Conservation (phyloP, 53 echinoderm and acorn worm species). For the Patiria pectinifera region DNA sequence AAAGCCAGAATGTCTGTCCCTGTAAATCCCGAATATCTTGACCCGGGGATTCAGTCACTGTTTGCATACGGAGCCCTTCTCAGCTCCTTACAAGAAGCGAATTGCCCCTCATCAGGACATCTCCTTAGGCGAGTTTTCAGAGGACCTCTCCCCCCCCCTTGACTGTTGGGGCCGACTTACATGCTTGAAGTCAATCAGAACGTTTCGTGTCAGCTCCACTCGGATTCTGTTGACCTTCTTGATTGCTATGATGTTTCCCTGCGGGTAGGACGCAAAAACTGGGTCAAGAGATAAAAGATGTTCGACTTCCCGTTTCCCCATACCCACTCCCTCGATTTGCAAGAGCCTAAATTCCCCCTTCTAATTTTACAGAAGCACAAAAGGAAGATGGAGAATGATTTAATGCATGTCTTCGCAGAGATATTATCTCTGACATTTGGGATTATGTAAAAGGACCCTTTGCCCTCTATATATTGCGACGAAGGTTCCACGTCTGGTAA, state of each 20-base stretch:
- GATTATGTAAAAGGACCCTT: background rate
- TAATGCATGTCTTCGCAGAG: background rate
- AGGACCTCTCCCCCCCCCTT: too few relatives aligned
- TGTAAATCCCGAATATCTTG: too few relatives aligned
- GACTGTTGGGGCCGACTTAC: slow-evolving; percentile 63
- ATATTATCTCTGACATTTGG: background rate
- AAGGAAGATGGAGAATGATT: background rate
- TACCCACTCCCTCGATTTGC: background rate
- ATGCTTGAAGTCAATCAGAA: slow-evolving; percentile 94
- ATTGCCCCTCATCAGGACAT: background rate
- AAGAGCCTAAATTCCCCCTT: background rate
- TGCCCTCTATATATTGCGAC: background rate
- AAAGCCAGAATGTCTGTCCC: too few relatives aligned
- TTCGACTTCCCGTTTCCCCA: background rate
- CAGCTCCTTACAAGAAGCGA: background rate
- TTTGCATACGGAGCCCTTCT: background rate
- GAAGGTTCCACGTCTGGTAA: background rate
- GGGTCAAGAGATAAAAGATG: slow-evolving; percentile 41
- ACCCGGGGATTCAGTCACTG: background rate
- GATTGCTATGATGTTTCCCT: slow-evolving; percentile 96
- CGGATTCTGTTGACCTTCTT: slow-evolving; percentile 90
- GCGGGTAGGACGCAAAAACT: slow-evolving; percentile 56
- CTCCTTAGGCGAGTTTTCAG: background rate
- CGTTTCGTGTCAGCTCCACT: slow-evolving; percentile 88
- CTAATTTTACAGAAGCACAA: background rate